These are phyloP conservation scores for Oryctes rhinoceros DNA, from an alignment of 1,140 invertebrate species.

Conservation along the genomic window DNA sequence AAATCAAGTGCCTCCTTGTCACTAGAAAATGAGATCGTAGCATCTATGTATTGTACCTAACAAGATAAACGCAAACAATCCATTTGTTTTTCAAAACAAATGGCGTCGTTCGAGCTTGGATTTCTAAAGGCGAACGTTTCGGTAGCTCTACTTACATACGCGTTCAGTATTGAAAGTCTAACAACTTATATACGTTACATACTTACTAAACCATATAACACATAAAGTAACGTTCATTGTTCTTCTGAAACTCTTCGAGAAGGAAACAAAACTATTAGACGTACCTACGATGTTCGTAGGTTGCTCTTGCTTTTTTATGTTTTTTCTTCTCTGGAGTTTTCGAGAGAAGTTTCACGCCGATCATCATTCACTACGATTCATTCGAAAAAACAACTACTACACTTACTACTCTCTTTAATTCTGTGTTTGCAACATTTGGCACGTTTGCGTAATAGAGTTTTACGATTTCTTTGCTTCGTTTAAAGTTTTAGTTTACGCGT, in stretches of 20 bases:
- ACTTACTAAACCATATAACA: slow-evolving; percentile 35
- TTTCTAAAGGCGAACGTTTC: slow-evolving; percentile 9
- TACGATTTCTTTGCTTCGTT: slow-evolving; percentile 11
- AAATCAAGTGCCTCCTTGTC: slow-evolving; percentile 7
- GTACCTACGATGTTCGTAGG: not conserved
- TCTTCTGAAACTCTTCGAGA: not conserved
- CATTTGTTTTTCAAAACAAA: not conserved
- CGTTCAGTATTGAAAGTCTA: not conserved
- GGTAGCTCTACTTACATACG: not conserved
- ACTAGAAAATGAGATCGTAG: slow-evolving; percentile 8
- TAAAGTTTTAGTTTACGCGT: slow-evolving; percentile 28
- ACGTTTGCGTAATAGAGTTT: not conserved
- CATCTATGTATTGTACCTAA: slow-evolving; percentile 9
- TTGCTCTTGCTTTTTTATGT: not conserved
- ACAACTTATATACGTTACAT: slow-evolving; percentile 26
- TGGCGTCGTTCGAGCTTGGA: not conserved
- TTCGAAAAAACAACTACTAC: not conserved
- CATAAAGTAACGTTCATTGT: slow-evolving; percentile 31
- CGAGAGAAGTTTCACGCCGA: slow-evolving; percentile 19
- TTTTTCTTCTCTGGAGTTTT: not conserved
- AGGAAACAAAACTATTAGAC: slow-evolving; percentile 16
- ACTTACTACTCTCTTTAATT: not conserved
- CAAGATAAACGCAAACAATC: slow-evolving; percentile 11
- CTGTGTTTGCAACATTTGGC: slow-evolving; percentile 21
- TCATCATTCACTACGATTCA: slow-evolving; percentile 30